Percentiles rank a stretch among this genome's conserved stretches.
These are phyloP conservation scores for Antheraea yamamai DNA, from an alignment of 2,888 invertebrate species.

Conservation along the genomic window DNA sequence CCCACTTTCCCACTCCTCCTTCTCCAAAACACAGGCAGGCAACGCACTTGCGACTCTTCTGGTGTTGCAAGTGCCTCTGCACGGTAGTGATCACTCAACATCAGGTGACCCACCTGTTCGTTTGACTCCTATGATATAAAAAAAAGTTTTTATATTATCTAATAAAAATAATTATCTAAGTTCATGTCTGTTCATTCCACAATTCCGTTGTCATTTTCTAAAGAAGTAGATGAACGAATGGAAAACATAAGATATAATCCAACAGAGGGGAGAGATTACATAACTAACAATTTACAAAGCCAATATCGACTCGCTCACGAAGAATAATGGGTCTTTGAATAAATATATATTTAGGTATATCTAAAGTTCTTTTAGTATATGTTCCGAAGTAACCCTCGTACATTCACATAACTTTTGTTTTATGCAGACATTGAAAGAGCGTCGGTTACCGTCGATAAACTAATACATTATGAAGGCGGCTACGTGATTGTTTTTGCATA, in stretches of 20 bases:
- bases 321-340: constrained; percentile 48
- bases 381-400: constrained; percentile 44
- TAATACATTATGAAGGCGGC: constrained; percentile 40
- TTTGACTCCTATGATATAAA: no score
- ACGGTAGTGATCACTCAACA: no score
- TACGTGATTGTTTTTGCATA: constrained; percentile 27
- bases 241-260: constrained; percentile 22
- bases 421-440: constrained; percentile 26
- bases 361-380: constrained; percentile 33
- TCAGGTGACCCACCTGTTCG: no score
- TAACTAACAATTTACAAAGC: constrained; percentile 36
- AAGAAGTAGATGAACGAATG: neutral
- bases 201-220: neutral
- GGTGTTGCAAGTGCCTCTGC: no score
- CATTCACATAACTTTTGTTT: constrained; percentile 46
- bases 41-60: no score
- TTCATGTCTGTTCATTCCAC: no score
- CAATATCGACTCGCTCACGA: constrained; percentile 39
- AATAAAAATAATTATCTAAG: no score
- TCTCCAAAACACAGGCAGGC: no score
- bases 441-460: constrained; percentile 34
- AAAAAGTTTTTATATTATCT: no score
- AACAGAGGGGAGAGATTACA: constrained; percentile 4
- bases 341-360: constrained; percentile 40
- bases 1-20: no score